Percentiles rank a stretch among this genome's conserved stretches.
These are phyloP conservation scores for Prenolepis imparis DNA, from an alignment of 2,888 invertebrate species.

Conservation along the genomic window DNA sequence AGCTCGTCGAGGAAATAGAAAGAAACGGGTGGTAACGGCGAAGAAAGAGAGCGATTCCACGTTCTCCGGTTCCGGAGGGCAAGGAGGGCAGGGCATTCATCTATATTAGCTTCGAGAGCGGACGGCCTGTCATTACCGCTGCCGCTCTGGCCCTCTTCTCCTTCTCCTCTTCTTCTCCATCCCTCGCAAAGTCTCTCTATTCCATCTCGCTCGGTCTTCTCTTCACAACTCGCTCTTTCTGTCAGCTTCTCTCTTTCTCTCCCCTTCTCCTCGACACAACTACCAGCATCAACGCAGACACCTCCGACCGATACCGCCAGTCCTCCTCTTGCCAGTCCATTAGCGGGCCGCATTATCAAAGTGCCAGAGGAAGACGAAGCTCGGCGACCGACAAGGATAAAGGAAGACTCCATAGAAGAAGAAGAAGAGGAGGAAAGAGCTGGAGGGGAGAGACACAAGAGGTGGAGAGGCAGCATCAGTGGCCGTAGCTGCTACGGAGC, in stretches of 20 bases:
- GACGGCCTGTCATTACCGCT: constrained; percentile 86
- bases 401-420: constrained; percentile 40
- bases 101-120: constrained; percentile 86
- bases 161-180: constrained; percentile 61
- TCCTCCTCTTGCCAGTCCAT: constrained; percentile 77
- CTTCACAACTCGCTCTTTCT: constrained; percentile 61
- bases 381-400: constrained; percentile 34
- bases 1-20: constrained; percentile 40
- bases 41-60: constrained; percentile 75
- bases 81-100: constrained; percentile 86
- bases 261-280: constrained; percentile 60
- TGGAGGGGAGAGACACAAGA: constrained; percentile 36
- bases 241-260: constrained; percentile 25
- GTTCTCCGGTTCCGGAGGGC: constrained; percentile 81
- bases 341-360: constrained; percentile 78
- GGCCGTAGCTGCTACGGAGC: constrained; percentile 72
- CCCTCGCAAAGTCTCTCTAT: constrained; percentile 51
- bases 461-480: constrained; percentile 65
- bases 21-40: constrained; percentile 28
- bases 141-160: constrained; percentile 79
- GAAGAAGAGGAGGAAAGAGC: constrained; percentile 34
- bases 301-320: constrained; percentile 66
- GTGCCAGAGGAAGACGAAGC: constrained; percentile 69
- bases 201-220: constrained; percentile 63
- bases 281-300: constrained; percentile 69